Percentiles rank a stretch among this genome's conserved stretches.
Evolutionary conservation across 2,888 invertebrate genomes (phyloP).

Genomic region (Biston stratarius): DNA sequence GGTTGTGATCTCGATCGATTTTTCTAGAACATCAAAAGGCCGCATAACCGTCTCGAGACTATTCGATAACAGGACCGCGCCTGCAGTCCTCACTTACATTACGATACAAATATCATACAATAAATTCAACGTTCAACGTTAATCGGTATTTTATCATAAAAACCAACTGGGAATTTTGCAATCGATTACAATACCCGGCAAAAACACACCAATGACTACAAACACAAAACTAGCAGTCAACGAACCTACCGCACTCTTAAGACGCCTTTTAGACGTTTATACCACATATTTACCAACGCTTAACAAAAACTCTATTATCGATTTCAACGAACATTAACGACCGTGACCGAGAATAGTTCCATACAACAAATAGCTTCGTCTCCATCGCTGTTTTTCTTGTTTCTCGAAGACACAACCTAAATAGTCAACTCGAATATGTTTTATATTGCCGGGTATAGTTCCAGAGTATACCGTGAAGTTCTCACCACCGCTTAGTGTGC

Average conservation of each 20-base stretch:
- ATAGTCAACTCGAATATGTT: neutral
- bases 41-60: constrained; percentile 21
- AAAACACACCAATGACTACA: neutral
- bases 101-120: constrained; percentile 39
- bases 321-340: too few species aligned
- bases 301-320: too few species aligned
- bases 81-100: constrained; percentile 10
- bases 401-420: neutral
- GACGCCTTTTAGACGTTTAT: neutral
- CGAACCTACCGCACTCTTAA: neutral
- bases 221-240: neutral
- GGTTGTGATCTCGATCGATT: constrained; percentile 12
- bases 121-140: constrained; percentile 46
- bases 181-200: constrained; percentile 7
- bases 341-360: neutral
- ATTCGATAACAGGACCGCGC: constrained; percentile 24
- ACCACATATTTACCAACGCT: neutral
- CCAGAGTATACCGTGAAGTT: neutral
- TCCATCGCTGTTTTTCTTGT: neutral
- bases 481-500: neutral
- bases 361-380: neutral
- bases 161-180: constrained; percentile 37
- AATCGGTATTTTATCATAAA: constrained; percentile 30
- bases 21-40: constrained; percentile 23
- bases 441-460: constrained; percentile 17